Evolutionary conservation across 2,797 vertebrate species (phyloP).

Genomic region (Masticophis lateralis): DNA sequence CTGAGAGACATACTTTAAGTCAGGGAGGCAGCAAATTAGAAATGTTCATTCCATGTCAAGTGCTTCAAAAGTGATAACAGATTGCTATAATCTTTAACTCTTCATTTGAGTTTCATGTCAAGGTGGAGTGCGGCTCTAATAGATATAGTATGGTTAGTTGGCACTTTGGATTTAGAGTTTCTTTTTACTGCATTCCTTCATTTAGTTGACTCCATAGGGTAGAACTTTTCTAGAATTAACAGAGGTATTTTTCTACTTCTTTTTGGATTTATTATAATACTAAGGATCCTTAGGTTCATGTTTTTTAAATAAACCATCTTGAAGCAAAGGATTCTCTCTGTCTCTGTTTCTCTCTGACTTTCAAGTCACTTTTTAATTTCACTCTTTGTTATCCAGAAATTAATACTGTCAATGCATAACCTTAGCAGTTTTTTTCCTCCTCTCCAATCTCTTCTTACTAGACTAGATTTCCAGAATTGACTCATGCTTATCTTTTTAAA

Average conservation of each 20-base stretch:
- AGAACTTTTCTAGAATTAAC: not conserved
- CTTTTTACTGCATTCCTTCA: not conserved
- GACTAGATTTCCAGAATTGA: not conserved
- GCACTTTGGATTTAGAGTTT: not conserved
- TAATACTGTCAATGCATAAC: not conserved
- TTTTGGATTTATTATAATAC: not conserved
- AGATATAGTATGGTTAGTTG: not conserved
- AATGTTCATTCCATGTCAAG: not conserved
- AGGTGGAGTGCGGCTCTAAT: not conserved
- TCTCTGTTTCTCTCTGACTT: not conserved
- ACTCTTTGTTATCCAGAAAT: not conserved
- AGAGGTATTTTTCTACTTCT: not conserved
- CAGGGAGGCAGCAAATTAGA: not conserved
- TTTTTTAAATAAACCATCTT: not conserved
- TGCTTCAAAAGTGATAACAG: not conserved
- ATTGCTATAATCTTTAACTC: not conserved
- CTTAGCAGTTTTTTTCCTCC: not conserved
- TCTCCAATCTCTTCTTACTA: not conserved
- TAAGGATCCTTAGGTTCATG: not conserved
- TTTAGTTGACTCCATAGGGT: not conserved
- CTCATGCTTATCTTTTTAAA: not conserved
- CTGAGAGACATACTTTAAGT: not conserved
- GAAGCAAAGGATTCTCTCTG: not conserved
- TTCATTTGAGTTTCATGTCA: not conserved
- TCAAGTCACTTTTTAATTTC: not conserved